Percentiles rank a stretch among this genome's conserved stretches.
These are phyloP conservation scores for Nicator chloris DNA, from an alignment of 2,113 vertebrate species.

Conservation along the genomic window DNA sequence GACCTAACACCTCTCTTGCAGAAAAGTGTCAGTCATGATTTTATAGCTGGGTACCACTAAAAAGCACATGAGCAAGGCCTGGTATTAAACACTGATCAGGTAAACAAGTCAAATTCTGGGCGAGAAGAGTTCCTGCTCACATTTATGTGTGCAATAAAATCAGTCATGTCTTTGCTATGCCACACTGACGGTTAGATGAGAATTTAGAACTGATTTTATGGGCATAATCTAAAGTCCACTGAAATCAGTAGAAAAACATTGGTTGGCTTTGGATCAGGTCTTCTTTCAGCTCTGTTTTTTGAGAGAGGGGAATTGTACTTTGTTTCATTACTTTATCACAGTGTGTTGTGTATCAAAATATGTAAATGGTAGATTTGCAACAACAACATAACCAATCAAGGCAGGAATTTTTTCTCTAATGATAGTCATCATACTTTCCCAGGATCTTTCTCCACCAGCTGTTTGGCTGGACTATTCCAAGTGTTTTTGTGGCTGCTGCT, in stretches of 20 bases:
- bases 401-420: neutral
- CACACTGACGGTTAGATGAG: neutral
- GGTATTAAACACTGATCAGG: neutral
- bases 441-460: neutral
- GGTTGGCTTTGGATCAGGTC: neutral
- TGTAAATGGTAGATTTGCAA: neutral
- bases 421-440: neutral
- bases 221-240: neutral
- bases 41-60: neutral
- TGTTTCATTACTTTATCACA: neutral
- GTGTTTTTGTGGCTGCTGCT: neutral
- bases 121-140: neutral
- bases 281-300: neutral
- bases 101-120: neutral
- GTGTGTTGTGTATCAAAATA: neutral
- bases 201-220: slow-evolving; percentile 14
- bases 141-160: slow-evolving; percentile 5
- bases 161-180: neutral
- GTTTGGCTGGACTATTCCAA: neutral
- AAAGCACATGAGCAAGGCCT: neutral
- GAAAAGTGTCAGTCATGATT: slow-evolving; percentile 25
- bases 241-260: neutral
- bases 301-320: neutral
- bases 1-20: neutral
- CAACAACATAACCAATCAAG: neutral